Percentiles rank a stretch among this genome's conserved stretches.
These are phyloP conservation scores for Palythoa grandiflora DNA, from an alignment of 92 coral and sea anemone genomes.

Conservation along the genomic window DNA sequence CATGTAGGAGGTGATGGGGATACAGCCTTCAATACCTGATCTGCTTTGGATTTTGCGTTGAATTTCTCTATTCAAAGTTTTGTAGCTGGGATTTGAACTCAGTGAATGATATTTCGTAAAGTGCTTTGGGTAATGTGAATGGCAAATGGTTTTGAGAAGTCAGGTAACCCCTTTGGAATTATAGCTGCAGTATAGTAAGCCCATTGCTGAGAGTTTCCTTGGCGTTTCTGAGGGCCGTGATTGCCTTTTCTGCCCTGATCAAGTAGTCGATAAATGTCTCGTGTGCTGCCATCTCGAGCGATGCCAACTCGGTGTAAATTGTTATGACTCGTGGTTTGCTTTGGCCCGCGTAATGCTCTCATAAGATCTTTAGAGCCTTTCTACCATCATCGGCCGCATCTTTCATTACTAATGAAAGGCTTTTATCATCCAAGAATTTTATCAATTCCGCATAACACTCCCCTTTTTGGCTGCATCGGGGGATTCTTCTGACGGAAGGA, in stretches of 20 bases:
- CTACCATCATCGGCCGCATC: conserved; percentile 59
- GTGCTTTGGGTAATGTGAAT: conserved; percentile 49
- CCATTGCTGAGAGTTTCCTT: conserved; percentile 50
- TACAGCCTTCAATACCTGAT: conserved; percentile 15
- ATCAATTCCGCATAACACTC: conserved; percentile 46
- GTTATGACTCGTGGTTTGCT: conserved; percentile 42
- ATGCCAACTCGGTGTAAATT: conserved; percentile 50
- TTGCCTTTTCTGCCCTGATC: conserved; percentile 61
- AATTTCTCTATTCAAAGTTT: conserved; percentile 31
- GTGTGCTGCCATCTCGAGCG: conserved; percentile 21
- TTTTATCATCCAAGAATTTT: neutral
- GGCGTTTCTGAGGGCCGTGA: conserved; percentile 53
- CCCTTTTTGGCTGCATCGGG: conserved; percentile 27
- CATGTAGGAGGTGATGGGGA: conserved; percentile 21
- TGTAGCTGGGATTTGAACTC: conserved; percentile 43
- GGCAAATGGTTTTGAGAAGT: conserved; percentile 48
- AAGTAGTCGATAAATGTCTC: conserved; percentile 53
- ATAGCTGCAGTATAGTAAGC: conserved; percentile 45
- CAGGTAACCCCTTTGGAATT: conserved; percentile 55
- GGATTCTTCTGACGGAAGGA: conserved; percentile 21
- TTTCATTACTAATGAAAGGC: conserved; percentile 44
- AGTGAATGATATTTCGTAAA: conserved; percentile 40
- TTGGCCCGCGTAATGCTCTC: conserved; percentile 39
- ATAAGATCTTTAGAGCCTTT: conserved; percentile 13
- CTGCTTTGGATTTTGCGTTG: conserved; percentile 3